phyloP scores from a whole-genome alignment of 1,140 invertebrate genomes.

The Cherax destructor region DNA sequence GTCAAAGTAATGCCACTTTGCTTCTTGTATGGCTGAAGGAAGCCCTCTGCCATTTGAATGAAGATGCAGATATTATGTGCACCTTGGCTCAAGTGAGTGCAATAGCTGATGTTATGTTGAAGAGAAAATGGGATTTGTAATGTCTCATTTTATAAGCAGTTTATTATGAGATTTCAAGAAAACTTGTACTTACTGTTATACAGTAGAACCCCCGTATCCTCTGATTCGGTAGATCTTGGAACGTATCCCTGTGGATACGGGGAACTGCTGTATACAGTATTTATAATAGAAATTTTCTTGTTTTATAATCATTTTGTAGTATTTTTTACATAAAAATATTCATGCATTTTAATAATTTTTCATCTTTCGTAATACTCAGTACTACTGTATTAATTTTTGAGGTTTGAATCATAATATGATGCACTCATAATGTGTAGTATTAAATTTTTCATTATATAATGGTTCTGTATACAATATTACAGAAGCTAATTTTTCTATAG shows the following conservation, averaged over 20 bases:
- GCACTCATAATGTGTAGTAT: not conserved
- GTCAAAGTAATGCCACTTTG: slow-evolving; percentile 17
- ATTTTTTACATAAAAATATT: too few relatives aligned
- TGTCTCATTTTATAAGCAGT: too few relatives aligned
- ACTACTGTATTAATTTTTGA: not conserved
- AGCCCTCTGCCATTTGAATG: slow-evolving; percentile 28
- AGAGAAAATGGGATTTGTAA: not conserved
- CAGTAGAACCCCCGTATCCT: too few relatives aligned
- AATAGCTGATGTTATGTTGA: not conserved
- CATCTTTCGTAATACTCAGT: too few relatives aligned
- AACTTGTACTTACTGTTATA: too few relatives aligned
- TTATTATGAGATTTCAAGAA: too few relatives aligned
- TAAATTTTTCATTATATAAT: not conserved
- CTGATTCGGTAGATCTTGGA: too few relatives aligned
- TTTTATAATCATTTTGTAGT: too few relatives aligned
- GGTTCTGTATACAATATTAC: not conserved
- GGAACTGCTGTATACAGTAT: too few relatives aligned
- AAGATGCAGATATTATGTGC: slow-evolving; percentile 33
- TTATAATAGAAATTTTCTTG: too few relatives aligned
- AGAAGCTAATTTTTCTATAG: not conserved
- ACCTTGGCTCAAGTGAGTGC: slow-evolving; percentile 30
- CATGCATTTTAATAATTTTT: too few relatives aligned
- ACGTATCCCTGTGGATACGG: too few relatives aligned
- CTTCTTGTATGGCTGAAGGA: slow-evolving; percentile 41
- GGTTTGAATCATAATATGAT: not conserved